phyloP scores from a whole-genome alignment of 2,888 invertebrate species.

The Anodontia alba region DNA sequence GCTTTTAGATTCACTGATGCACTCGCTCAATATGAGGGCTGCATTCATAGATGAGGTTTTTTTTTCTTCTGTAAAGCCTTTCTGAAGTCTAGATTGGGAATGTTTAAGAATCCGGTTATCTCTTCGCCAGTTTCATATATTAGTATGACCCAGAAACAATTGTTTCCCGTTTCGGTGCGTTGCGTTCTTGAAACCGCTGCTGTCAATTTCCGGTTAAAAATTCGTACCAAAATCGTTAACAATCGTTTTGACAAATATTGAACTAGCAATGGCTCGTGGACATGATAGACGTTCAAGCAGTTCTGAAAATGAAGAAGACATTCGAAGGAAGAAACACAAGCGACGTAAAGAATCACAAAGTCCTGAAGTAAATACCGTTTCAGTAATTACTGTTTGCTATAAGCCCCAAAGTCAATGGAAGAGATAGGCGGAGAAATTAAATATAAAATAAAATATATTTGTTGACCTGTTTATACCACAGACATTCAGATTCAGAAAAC shows the following conservation, averaged over 20 bases:
- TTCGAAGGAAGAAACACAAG: constrained; percentile 26
- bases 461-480: neutral
- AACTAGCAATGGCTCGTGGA: constrained; percentile 1
- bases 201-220: neutral
- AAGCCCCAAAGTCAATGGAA: too few species aligned
- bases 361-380: constrained; percentile 23
- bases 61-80: too few species aligned
- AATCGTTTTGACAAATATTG: neutral
- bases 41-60: too few species aligned
- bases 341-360: constrained; percentile 31
- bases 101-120: too few species aligned
- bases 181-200: too few species aligned
- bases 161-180: too few species aligned
- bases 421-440: neutral
- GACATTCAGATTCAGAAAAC: neutral
- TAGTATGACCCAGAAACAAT: too few species aligned
- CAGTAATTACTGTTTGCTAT: neutral
- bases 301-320: constrained; percentile 30
- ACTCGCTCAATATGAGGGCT: too few species aligned
- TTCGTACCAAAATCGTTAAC: neutral
- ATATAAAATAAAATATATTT: neutral
- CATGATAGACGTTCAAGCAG: constrained; percentile 4
- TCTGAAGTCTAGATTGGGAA: too few species aligned
- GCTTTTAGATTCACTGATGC: too few species aligned
- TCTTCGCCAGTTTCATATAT: too few species aligned